Evolutionary conservation across 1,140 invertebrate genomes (phyloP).

Genomic region (Gonioctena quinquepunctata): DNA sequence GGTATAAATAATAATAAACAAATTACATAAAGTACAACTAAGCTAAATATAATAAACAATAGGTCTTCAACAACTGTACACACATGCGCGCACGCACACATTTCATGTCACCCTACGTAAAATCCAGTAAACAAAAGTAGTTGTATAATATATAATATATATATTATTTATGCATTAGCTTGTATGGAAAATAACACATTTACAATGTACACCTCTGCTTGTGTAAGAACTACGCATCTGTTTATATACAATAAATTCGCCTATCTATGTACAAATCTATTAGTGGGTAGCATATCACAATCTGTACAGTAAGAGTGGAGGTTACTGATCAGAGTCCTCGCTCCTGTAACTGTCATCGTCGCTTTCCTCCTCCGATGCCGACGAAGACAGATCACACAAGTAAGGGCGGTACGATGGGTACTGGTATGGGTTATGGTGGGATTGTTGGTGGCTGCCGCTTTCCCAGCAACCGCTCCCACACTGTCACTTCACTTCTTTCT

Average conservation of each 20-base stretch:
- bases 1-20: conserved; percentile 47
- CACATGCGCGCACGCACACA: conserved; percentile 42
- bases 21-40: conserved; percentile 46
- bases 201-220: conserved; percentile 42
- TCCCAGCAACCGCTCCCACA: conserved; percentile 46
- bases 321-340: conserved; percentile 27
- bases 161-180: conserved; percentile 44
- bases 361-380: conserved; percentile 9
- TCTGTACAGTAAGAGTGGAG: conserved; percentile 44
- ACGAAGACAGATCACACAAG: conserved; percentile 20
- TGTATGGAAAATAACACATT: conserved; percentile 51
- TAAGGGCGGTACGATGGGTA: conserved; percentile 28
- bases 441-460: conserved; percentile 23
- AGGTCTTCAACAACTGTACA: conserved; percentile 51
- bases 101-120: conserved; percentile 49
- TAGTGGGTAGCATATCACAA: conserved; percentile 44
- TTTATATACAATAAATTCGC: conserved; percentile 40
- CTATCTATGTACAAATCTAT: conserved; percentile 48
- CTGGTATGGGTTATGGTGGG: conserved; percentile 36
- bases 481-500: conserved; percentile 55
- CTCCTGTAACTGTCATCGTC: conserved; percentile 27
- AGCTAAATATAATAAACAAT: conserved; percentile 53
- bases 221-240: conserved; percentile 30
- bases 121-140: conserved; percentile 46
- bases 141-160: conserved; percentile 42